Evolutionary conservation across 2,113 vertebrate genomes (phyloP), one percentile per base, ranked within the genome.

Genomic region (Lophotis ruficrista): DNA sequence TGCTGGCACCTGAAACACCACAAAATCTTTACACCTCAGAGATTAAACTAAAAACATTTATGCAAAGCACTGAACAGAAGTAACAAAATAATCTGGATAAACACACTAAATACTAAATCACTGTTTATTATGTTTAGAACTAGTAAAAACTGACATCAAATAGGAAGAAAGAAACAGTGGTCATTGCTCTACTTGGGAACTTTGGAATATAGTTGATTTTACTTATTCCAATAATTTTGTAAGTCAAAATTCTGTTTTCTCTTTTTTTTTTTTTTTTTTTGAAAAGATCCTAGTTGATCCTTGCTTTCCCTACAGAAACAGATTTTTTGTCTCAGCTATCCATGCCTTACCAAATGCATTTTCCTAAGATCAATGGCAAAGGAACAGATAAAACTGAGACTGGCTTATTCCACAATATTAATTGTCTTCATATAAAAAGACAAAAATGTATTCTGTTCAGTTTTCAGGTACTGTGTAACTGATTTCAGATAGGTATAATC

Each of bases 11-110:
- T 93, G 37, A 93, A 95, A 82, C n/a, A 90, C 57, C n/a, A 64
- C 31, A 78, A 12, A n/a, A 19, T 86, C 66, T 61, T 91, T 77
- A 73, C 47, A 90, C 41, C 31, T 73, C 51, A 68, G 47, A 38
- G n/a, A 95, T 86, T 87, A 90, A 81, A 51, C 17, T 54, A 51
- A 87, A 91, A 76, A 62, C 70, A 92, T 30, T 92, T 95, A 80
- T 53, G 69, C 45, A 94, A 89, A 62, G 23, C 80, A 54, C 51
- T 51, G 80, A 93, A 70, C 5, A 91, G n/a, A 90, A 93, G 83
- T 78, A 82, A 56, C 45, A 87, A n/a, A 73, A 56, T 56, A 93
- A 80, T 81, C 57, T 61, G 38, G 77, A 47, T 50, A 89, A 90
- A 76, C 25, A 94, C 50, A 30, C 9, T 31, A 93, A 94, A 45